Evolutionary conservation across 2,113 vertebrate genomes (phyloP).

Genomic region (Microcebus jonahi): DNA sequence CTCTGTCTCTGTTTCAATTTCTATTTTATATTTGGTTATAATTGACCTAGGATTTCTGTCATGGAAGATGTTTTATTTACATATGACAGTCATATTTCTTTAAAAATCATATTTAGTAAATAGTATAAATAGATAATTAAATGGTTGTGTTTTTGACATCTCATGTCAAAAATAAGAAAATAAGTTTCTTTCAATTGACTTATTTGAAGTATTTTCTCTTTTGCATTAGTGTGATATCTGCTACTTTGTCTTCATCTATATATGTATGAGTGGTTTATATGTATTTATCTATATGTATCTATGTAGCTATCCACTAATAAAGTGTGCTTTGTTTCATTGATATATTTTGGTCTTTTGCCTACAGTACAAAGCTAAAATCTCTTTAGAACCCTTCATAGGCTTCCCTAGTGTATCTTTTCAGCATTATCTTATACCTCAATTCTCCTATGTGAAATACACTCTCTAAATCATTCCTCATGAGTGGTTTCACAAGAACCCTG

Average conservation of each 20-base stretch:
- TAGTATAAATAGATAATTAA: neutral
- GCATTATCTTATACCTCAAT: neutral
- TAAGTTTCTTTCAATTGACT: neutral
- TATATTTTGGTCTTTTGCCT: neutral
- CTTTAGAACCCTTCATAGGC: neutral
- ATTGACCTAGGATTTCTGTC: neutral
- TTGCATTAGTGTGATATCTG: neutral
- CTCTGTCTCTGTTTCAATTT: neutral
- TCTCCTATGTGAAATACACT: neutral
- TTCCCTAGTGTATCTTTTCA: neutral
- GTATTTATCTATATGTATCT: neutral
- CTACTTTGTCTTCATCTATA: neutral
- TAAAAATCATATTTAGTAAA: neutral
- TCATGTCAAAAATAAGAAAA: neutral
- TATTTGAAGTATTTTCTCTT: neutral
- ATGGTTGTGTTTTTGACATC: neutral
- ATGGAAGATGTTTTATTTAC: neutral
- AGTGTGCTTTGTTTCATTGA: neutral
- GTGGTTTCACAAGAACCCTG: neutral
- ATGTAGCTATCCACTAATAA: neutral
- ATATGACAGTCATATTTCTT: neutral
- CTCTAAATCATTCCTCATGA: neutral
- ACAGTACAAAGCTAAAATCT: neutral
- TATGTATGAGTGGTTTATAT: neutral
- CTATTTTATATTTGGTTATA: neutral